Base-by-base conservation (phyloP, 2,888 invertebrate genomes). In the Hesperia comma region DNA sequence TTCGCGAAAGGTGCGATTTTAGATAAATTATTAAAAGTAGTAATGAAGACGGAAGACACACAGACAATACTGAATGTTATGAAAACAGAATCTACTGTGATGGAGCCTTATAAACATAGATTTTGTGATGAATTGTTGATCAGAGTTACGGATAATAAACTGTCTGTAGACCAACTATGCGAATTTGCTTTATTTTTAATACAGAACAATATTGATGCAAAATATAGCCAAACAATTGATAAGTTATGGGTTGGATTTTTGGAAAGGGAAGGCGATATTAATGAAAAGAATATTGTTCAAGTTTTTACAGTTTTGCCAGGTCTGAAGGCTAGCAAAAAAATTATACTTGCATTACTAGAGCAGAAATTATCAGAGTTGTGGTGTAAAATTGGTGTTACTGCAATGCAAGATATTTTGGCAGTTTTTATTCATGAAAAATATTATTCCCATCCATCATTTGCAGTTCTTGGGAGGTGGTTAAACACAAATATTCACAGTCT, bases 161-260 rank as follows among this genome's bases (percentile, higher is more conserved):
- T 96, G 53, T 84, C 85, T 19, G 75, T 96, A 6, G 83, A 87
- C 14, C 94, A 96, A 72, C 81, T 95, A 6, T 95, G 95, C 78
- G 87, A 93, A 62, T 92, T 95, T 69, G 87, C 94, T n/a, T 85
- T 83, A 43, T 92, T 93, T 73, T 84, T 95, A 40, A 89, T 92
- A 14, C 84, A 83, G 61, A 93, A 94, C 75, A 92, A 83, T 74
- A 69, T 82, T 55, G 89, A 93, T 70, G 75, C 82, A 5, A 91
- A 86, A 69, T 94, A 93, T 79, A 84, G 88, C 32, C 90, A 93
- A 26, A 90, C 90, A 8, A 89, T 95, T 67, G 95, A 96, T 73
- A 94, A 94, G 77, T 81, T 96, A 46, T 96, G 96, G 96, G 88
- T 94, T 68, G 95, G 95, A 10, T 93, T 96, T 74, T 83, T 93